These are phyloP conservation scores for Brachystomella parvula DNA, from an alignment of 1,140 invertebrate species.

Conservation along the genomic window DNA sequence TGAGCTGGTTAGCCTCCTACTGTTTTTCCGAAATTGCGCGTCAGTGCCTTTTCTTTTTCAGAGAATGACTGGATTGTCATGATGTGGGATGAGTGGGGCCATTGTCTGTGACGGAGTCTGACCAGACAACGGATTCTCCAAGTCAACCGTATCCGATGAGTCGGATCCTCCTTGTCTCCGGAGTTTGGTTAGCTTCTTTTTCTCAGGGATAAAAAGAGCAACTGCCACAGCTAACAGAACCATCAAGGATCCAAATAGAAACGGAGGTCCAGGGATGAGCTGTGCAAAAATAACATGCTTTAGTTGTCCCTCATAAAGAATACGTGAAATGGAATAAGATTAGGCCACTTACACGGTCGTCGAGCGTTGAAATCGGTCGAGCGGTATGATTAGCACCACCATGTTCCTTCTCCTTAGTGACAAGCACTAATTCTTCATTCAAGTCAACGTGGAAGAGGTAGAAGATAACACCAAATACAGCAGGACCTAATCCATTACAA, in stretches of 20 bases:
- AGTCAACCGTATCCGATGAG: slow-evolving; percentile 36
- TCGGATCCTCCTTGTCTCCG: slow-evolving; percentile 36
- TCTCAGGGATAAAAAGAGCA: slow-evolving; percentile 81
- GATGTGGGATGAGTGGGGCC: slow-evolving; percentile 66
- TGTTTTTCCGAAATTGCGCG: neutral
- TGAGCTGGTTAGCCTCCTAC: neutral
- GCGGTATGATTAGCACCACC: slow-evolving; percentile 6
- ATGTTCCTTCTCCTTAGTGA: slow-evolving; percentile 13
- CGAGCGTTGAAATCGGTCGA: neutral
- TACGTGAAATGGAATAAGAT: too few relatives aligned
- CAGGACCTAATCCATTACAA: slow-evolving; percentile 86
- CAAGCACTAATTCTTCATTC: slow-evolving; percentile 51
- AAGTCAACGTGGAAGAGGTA: slow-evolving; percentile 97
- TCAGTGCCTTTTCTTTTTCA: slow-evolving; percentile 12
- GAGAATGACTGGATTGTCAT: slow-evolving; percentile 46
- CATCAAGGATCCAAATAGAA: slow-evolving; percentile 93
- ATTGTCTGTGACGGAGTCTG: slow-evolving; percentile 48
- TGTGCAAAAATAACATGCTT: too few relatives aligned
- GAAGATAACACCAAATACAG: slow-evolving; percentile 96
- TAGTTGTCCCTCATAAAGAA: too few relatives aligned
- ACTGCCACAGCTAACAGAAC: slow-evolving; percentile 91
- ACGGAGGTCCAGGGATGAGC: slow-evolving; percentile 96
- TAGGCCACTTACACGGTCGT: neutral
- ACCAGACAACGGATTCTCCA: slow-evolving; percentile 36
- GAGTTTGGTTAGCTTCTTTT: slow-evolving; percentile 45